Evolutionary conservation across 2,888 invertebrate species (phyloP), one percentile per base, ranked within the genome.

Genomic region (Meteorus colon): DNA sequence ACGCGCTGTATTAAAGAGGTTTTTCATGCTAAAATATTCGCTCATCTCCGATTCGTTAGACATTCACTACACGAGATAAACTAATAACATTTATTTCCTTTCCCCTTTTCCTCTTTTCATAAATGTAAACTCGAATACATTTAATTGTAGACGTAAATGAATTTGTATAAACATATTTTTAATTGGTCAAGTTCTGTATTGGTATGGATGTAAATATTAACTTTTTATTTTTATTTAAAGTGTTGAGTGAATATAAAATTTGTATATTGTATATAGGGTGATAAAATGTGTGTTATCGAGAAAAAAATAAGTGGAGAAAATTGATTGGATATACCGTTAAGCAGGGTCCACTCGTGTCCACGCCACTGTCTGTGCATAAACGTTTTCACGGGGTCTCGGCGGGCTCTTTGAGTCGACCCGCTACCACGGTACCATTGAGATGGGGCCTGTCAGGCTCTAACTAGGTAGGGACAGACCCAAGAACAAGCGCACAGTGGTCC

Each of bases 381-480:
- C 86, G 87, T 86, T 88, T 88, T 87, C 86, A 87, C 85, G 85
- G 87, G 85, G 84, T 84, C 83, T 81, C 78, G 84, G 81, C 85
- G 84, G 85, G 83, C 81, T 82, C 86, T 86, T 87, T 86, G 84
- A 86, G 84, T 80, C 81, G 78, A 81, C 82, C 84, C 83, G 81
- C 83, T 84, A 74, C 83, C 82, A 76, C 75, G 65, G 81, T 82
- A 85, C 84, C 85, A 86, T 85, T 85, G 82, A 85, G 86, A 87
- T 86, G 86, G 86, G 72, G 86, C 85, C 86, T 88, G 88, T 88
- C 87, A 88, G 88, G 83, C 83, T 85, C 87, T 88, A 87, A 88
- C 88, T 86, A 87, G 87, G 86, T 85, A 84, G 84, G 83, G 84
- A 82, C 83, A 82, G 76, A 74, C 81, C 80, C 80, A 72, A 80